Base-by-base conservation (phyloP, 2,888 invertebrate genomes). In the Perithous albicinctus region DNA sequence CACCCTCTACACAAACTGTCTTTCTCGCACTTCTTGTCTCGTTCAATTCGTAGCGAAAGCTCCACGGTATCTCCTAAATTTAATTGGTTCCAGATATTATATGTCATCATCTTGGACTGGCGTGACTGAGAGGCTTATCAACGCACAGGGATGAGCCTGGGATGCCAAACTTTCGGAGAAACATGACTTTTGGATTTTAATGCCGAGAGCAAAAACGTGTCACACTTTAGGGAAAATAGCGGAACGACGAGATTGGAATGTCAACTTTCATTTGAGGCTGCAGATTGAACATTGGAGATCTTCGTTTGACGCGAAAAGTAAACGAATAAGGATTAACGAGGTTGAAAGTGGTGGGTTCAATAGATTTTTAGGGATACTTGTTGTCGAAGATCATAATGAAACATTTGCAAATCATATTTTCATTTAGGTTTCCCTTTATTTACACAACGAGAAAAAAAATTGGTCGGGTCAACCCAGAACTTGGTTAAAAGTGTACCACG, bases 51-150 rank as follows among this genome's bases (percentile, higher is more conserved):
- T 1, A 15, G 26, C 15, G 18, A 64, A 38, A 48, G 29, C 20
- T 54, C 69, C 66, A 8, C 32, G 83, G 76, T 56, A 75, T 73
- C 84, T 85, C 82, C 83, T 84, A 87, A 89, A 89, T 89, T 89
- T 86, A 79, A 88, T 91, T 89, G 85, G 91, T 90, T 90, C 87
- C 89, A 87, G 89, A 90, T 90, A 90, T 91, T 90, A 91, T 90
- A 91, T 85, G 88, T 90, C 90, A 88, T 90, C 86, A 89, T 88
- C 86, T 69, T 80, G 78, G 87, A 85, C 88, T 87, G 85, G 84
- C 90, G 89, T 90, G 88, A 89, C 90, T 75, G 86, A 87, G 69
- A 84, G 63, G 82, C 85, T 88, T 87, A 85, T 67, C 82, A 20
- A 81, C 78, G 78, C 61, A 70, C 72, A 61, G 51, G 18, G 20